Evolutionary conservation across 1,140 invertebrate genomes (phyloP), one percentile per base, ranked within the genome.

Genomic region (Drosophila serrata): DNA sequence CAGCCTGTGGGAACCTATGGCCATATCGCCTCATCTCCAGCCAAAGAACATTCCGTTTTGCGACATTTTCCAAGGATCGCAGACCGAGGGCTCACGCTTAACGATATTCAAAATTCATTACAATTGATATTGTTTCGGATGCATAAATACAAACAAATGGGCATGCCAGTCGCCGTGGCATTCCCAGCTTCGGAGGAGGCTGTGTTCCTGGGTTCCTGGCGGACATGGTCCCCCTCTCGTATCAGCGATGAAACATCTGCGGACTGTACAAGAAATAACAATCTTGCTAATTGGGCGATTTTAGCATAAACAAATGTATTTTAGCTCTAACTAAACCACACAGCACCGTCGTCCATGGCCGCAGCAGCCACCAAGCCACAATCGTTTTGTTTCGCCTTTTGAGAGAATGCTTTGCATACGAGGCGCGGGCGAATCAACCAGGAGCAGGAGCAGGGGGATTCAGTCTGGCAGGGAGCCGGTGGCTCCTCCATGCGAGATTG

Each of bases 231-330:
- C 68, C 42, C 42, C 58, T 64, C 19, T 73, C 61, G 56, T 90
- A 90, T 91, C 82, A 78, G 77, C 59, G 45, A 33, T 51, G 65
- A 49, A 79, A 82, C 82, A 92, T 92, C 91, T 76, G 91, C 60
- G 79, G 70, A 72, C 90, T 73, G 81, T 90, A 86, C 91, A 84
- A 84, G 87, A 92, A 92, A 92, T 92, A 92, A 92, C 91, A 92
- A 92, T 92, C 91, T 92, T 92, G 65, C 91, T 92, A 92, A 92
- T 92, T 92, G 91, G 91, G 65, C 84, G 88, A 92, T 92, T 92
- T 92, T 92, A 92, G 91, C 91, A 92, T 92, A 92, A 92, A 92
- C 91, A 92, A 92, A 92, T 92, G 91, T 92, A 92, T 92, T 92
- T 92, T 85, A 88, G 65, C 81, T 85, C 86, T 90, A 88, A 88